Base-by-base conservation (phyloP, 2,888 invertebrate species). In the Drosophila putrida region DNA sequence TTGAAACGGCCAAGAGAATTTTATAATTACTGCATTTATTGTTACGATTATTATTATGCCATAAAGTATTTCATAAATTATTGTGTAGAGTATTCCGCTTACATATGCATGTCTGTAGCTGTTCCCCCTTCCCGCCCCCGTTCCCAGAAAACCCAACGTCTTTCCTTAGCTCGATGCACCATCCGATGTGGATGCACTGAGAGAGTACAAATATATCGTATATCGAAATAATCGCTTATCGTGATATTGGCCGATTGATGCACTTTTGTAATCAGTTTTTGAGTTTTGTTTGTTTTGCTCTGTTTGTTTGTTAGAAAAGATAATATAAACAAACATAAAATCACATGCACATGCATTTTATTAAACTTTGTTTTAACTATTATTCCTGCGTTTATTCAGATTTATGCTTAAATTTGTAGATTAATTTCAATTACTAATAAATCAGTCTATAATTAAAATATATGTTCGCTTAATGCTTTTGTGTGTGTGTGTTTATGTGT, bases 381-480 rank as follows among this genome's bases (percentile, higher is more conserved):
- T 84, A 82, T 87, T 82, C 88, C 88, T 87, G 88, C 87, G 79
- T 82, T 82, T 82, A 82, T 82, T 82, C 85, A 82, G 78, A 80
- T 75, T 75, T 82, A 84, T 72, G 82, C 87, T 87, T 84, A 82
- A 78, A 82, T 74, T 85, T 90, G 83, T 89, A 91, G 90, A 90
- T 91, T 90, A 91, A 90, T 91, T 91, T 90, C 90, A 91, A 90
- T 91, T 91, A 91, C 91, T 92, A 90, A 88, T 88, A 92, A 91
- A 92, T 91, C 91, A 91, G 91, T 91, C 91, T 91, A 92, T 91
- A 91, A 92, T 91, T 91, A 92, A 92, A 91, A 90, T 90, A 83
- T 87, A 83, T 83, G 80, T 88, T 88, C 82, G 83, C 83, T 83
- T 83, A 80, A 83, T 88, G 85, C 85, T 88, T 82, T 73, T 82